phyloP scores from a whole-genome alignment of 1,140 invertebrate genomes.

The Drosophila nikananu region DNA sequence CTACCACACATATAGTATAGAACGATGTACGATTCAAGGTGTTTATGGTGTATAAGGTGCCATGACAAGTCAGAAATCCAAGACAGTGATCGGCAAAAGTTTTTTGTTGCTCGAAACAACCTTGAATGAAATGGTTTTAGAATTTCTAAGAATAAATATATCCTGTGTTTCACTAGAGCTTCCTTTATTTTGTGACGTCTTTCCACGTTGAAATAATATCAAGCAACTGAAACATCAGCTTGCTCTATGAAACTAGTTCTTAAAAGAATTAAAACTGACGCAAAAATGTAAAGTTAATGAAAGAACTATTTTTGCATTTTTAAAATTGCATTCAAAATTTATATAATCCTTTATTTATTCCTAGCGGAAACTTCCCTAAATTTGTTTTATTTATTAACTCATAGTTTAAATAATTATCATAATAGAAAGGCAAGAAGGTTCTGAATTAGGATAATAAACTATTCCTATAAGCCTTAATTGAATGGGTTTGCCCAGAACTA shows the following conservation, averaged over 20 bases:
- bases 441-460: neutral
- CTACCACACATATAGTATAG: constrained; percentile 18
- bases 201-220: neutral
- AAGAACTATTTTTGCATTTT: neutral
- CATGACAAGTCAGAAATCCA: constrained; percentile 52
- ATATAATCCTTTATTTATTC: neutral
- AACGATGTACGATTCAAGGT: neutral
- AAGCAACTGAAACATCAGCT: neutral
- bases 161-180: neutral
- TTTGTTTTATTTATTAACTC: neutral
- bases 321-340: neutral
- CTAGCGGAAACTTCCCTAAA: neutral
- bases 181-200: neutral
- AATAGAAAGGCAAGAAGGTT: neutral
- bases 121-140: constrained; percentile 24
- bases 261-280: too few species aligned
- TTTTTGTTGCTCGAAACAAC: constrained; percentile 6
- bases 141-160: constrained; percentile 6
- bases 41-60: neutral
- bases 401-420: neutral
- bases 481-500: neutral
- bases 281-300: neutral
- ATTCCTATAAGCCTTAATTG: too few species aligned
- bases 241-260: neutral
- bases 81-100: constrained; percentile 46